Conservation (phyloP, 1,140 invertebrate species). For the Littorina saxatilis region DNA sequence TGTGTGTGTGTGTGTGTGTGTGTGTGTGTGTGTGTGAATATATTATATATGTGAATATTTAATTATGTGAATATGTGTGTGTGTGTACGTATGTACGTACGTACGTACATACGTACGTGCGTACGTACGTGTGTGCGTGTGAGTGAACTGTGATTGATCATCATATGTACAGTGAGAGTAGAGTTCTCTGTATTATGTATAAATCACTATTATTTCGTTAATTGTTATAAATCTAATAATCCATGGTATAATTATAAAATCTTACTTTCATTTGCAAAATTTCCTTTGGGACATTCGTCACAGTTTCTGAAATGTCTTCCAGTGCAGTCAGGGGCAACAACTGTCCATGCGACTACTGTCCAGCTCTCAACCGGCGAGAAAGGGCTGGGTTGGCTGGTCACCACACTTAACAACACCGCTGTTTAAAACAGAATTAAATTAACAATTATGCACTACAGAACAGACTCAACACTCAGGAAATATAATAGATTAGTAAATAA, state of each 20-base stretch:
- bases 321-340: background rate
- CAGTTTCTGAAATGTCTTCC: slow-evolving; percentile 1
- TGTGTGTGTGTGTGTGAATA: background rate
- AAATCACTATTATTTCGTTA: too few species aligned
- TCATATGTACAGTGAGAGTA: background rate
- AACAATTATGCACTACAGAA: too few species aligned
- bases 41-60: background rate
- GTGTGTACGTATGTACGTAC: background rate
- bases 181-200: background rate
- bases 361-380: background rate
- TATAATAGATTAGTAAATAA: background rate
- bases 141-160: background rate
- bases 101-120: background rate
- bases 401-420: background rate
- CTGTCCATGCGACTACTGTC: background rate
- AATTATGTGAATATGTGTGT: background rate
- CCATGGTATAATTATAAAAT: background rate
- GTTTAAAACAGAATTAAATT: background rate
- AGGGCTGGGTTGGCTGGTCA: background rate
- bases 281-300: background rate
- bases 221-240: background rate
- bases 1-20: background rate
- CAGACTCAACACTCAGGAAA: background rate
- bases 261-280: slow-evolving; percentile 18
- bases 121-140: background rate